Conservation (phyloP, 2,113 vertebrate species). For the Oreochromis niloticus region DNA sequence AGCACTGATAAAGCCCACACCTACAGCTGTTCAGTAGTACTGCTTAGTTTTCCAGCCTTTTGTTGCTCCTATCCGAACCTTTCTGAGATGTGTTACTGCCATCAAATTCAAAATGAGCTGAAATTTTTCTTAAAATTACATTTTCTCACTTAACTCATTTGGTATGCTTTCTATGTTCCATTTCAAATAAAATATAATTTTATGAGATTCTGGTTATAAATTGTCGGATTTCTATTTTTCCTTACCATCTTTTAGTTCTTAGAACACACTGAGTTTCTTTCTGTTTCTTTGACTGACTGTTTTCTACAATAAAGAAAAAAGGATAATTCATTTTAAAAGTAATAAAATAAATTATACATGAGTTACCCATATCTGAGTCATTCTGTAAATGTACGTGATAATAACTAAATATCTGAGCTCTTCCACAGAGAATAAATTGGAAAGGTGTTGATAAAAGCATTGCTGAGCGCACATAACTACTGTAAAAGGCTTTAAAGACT, state of each 20-base stretch:
- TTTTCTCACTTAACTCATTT: neutral
- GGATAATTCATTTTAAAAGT: neutral
- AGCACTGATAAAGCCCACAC: neutral
- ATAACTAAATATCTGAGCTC: neutral
- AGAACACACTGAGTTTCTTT: neutral
- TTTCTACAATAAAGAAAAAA: neutral
- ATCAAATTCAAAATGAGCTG: neutral
- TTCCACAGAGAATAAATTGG: neutral
- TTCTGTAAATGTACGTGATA: neutral
- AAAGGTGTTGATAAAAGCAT: constrained; percentile 9
- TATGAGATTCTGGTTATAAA: neutral
- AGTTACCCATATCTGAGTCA: neutral
- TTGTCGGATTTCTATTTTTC: neutral
- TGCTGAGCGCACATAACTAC: neutral
- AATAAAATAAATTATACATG: neutral
- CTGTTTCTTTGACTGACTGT: neutral
- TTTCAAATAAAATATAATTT: neutral
- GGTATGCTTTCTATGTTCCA: neutral
- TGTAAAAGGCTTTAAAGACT: constrained; percentile 11
- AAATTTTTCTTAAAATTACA: neutral
- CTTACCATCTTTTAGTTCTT: neutral
- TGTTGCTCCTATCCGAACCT: neutral
- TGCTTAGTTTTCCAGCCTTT: neutral
- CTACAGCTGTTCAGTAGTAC: neutral
- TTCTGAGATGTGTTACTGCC: neutral